Evolutionary conservation across 2,113 vertebrate species (phyloP).

Genomic region (Sebastes fasciatus): DNA sequence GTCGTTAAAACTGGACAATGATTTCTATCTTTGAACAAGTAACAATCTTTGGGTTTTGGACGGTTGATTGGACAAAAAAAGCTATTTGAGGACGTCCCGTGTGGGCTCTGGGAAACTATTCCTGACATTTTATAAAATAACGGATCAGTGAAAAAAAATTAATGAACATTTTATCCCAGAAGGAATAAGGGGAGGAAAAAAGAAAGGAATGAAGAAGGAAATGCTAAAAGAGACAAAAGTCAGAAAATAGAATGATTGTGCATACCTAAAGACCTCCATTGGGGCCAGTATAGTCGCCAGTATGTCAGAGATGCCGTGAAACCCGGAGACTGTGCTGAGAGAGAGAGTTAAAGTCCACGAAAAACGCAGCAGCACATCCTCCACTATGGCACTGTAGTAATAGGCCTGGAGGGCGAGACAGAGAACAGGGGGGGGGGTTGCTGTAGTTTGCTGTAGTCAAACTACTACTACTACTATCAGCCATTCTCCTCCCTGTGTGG

Average conservation of each 20-base stretch:
- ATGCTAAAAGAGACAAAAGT: background rate
- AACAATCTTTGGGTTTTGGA: background rate
- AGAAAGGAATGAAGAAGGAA: too few relatives aligned
- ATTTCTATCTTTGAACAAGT: background rate
- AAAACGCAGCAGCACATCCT: constrained; percentile 95
- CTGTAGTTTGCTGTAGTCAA: too few relatives aligned
- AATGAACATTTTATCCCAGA: too few relatives aligned
- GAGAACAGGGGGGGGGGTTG: background rate
- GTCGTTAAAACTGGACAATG: background rate
- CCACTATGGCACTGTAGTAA: constrained; percentile 98
- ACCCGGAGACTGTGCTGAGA: constrained; percentile 80
- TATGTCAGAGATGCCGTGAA: constrained; percentile 85
- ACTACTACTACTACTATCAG: too few relatives aligned
- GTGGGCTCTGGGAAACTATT: background rate
- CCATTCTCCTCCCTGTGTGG: background rate
- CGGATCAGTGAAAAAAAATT: background rate
- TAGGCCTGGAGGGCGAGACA: constrained; percentile 66
- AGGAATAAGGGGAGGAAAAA: background rate
- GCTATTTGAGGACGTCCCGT: background rate
- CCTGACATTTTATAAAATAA: background rate
- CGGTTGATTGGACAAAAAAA: background rate
- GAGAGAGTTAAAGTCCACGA: constrained; percentile 94
- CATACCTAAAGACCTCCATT: constrained; percentile 95
- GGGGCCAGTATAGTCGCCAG: constrained; percentile 93
- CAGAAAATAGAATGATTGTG: background rate